Conservation (phyloP, 2,797 vertebrate genomes). For the Anas flavirostris region DNA sequence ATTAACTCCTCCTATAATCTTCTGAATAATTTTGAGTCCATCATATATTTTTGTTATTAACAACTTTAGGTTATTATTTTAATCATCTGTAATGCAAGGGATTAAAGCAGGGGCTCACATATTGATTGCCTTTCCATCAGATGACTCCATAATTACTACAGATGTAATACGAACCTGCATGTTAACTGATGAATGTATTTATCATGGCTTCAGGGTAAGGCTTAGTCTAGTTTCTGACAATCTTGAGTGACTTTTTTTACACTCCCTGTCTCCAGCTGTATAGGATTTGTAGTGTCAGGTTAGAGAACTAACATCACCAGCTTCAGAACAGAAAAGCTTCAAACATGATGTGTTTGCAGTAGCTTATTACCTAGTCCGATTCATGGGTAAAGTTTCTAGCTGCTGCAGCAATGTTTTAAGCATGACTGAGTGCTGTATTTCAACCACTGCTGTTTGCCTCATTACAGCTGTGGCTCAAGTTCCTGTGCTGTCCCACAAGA, state of each 20-base stretch:
- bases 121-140: not conserved
- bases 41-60: not conserved
- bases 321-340: not conserved
- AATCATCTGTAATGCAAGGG: not conserved
- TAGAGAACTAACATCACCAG: not conserved
- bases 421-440: not conserved
- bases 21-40: not conserved
- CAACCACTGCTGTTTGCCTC: not conserved
- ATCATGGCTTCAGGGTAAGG: not conserved
- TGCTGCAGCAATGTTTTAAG: not conserved
- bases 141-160: not conserved
- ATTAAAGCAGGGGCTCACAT: not conserved
- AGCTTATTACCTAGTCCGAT: not conserved
- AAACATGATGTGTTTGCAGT: not conserved
- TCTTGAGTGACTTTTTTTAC: not conserved
- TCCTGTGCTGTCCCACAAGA: not conserved
- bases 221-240: not conserved
- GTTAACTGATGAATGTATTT: not conserved
- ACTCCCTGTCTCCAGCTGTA: not conserved
- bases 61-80: not conserved
- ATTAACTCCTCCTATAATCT: slow-evolving; percentile 23
- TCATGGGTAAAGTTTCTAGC: not conserved
- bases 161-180: not conserved
- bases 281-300: not conserved
- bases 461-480: not conserved